Conservation (phyloP, 1,140 invertebrate genomes). For the Dendrolimus kikuchii region DNA sequence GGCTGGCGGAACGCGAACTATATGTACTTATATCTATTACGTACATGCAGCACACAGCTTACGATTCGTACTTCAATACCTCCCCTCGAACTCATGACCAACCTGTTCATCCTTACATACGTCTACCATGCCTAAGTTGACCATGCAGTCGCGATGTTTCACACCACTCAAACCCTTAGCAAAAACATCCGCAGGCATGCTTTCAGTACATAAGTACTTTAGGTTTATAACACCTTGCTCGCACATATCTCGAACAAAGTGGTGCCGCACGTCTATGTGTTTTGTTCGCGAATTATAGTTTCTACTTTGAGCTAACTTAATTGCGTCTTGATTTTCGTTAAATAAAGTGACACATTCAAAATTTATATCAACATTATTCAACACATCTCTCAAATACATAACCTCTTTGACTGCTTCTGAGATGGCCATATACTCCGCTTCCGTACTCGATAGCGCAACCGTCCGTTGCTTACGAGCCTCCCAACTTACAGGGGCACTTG, state of each 20-base stretch:
- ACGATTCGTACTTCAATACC: too few species aligned
- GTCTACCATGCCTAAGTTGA: conserved; percentile 16
- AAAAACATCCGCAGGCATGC: conserved; percentile 20
- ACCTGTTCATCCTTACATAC: too few species aligned
- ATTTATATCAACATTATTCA: conserved; percentile 11
- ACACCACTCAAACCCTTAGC: conserved; percentile 14
- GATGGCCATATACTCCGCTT: too few species aligned
- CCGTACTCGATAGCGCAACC: conserved; percentile 8
- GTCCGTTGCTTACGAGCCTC: conserved; percentile 20
- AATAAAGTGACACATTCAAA: conserved; percentile 18
- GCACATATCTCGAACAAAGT: conserved; percentile 20
- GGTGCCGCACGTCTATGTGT: conserved; percentile 17
- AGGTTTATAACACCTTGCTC: conserved; percentile 14
- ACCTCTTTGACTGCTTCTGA: neutral
- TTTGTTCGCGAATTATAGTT: conserved; percentile 20
- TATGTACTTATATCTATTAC: too few species aligned
- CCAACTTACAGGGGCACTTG: conserved; percentile 13
- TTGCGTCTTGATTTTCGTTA: conserved; percentile 19
- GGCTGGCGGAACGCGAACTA: too few species aligned
- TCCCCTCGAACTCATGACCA: too few species aligned
- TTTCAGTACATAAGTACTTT: conserved; percentile 17
- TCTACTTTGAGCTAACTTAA: conserved; percentile 16
- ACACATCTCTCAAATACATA: conserved; percentile 12
- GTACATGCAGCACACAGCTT: too few species aligned
- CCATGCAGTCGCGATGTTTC: conserved; percentile 15